Evolutionary conservation across 2,888 invertebrate species (phyloP).

Genomic region (Scaptomyza polygonia): DNA sequence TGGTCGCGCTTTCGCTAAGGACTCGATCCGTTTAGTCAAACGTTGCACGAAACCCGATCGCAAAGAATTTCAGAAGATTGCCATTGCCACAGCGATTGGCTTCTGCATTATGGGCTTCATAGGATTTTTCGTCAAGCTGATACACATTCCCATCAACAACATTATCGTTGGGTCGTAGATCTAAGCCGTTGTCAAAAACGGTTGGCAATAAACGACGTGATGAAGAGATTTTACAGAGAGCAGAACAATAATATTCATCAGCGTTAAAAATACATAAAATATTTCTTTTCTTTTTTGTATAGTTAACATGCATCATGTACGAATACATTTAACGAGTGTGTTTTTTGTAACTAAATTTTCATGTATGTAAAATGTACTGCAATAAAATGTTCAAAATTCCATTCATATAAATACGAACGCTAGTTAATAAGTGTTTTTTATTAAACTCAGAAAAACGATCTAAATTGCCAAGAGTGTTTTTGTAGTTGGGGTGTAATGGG

Average conservation of each 20-base stretch:
- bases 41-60: constrained; percentile 99
- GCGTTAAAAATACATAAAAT: constrained; percentile 40
- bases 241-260: constrained; percentile 59
- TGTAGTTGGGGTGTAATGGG: background rate
- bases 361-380: constrained; percentile 57
- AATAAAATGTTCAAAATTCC: constrained; percentile 65
- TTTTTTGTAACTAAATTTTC: constrained; percentile 52
- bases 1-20: constrained; percentile 98
- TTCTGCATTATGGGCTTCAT: constrained; percentile 99
- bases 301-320: constrained; percentile 38
- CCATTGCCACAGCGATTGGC: constrained; percentile 99
- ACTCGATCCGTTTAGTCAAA: constrained; percentile 98
- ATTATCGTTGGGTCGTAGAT: constrained; percentile 94
- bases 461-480: constrained; percentile 6
- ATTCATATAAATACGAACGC: constrained; percentile 57
- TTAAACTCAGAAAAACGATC: constrained; percentile 27
- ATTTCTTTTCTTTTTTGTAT: constrained; percentile 37
- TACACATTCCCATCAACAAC: constrained; percentile 99
- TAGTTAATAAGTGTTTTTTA: constrained; percentile 62
- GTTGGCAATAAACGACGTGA: background rate
- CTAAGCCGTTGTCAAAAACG: background rate
- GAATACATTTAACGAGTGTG: constrained; percentile 71
- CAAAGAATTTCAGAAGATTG: constrained; percentile 99
- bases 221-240: background rate
- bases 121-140: constrained; percentile 99